phyloP scores from a whole-genome alignment of 2,113 vertebrate genomes.

The Piaya cayana region DNA sequence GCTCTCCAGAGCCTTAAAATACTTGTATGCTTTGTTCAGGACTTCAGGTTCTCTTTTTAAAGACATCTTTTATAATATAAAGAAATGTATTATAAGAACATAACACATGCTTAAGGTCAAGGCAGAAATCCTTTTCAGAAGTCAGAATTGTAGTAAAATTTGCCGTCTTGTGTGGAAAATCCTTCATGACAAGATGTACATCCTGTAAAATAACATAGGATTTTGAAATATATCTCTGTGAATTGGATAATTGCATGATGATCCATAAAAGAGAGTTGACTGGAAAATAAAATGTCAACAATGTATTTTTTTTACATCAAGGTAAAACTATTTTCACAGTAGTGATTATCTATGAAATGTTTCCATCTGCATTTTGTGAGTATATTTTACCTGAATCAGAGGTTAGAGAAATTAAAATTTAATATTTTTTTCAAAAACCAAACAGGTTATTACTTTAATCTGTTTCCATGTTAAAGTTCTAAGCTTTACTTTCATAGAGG shows the following conservation, averaged over 20 bases:
- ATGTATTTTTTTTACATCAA: background rate
- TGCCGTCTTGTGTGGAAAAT: background rate
- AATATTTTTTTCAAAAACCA: background rate
- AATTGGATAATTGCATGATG: background rate
- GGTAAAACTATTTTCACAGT: background rate
- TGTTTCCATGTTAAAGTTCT: background rate
- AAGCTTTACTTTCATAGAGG: background rate
- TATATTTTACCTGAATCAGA: background rate
- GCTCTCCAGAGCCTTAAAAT: background rate
- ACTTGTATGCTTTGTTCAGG: background rate
- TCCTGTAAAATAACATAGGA: background rate
- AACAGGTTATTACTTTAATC: background rate
- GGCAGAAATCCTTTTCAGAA: background rate
- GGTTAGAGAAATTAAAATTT: background rate
- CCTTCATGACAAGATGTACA: background rate
- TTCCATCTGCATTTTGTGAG: background rate
- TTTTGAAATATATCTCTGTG: background rate
- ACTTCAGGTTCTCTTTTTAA: background rate
- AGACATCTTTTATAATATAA: background rate
- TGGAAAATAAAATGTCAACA: background rate
- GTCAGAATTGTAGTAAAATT: background rate
- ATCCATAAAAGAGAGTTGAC: background rate
- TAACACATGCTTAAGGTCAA: background rate
- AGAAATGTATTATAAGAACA: background rate
- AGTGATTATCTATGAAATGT: fast-evolving